Evolutionary conservation across 2,113 vertebrate genomes (phyloP).

Genomic region (Prunella fulvescens): DNA sequence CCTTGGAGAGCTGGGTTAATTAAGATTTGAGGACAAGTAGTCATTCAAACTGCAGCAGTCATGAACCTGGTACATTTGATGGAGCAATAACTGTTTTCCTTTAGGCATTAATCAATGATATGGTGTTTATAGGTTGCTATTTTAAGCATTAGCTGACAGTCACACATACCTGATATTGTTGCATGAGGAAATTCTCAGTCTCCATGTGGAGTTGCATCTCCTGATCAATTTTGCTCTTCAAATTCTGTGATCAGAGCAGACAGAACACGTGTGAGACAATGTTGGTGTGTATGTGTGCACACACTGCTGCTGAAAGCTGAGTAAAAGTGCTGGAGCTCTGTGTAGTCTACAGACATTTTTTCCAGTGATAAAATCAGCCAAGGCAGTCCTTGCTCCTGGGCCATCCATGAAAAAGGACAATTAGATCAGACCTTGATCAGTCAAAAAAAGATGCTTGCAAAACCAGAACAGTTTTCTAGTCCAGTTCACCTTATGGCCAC

Average conservation of each 20-base stretch:
- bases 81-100: not conserved
- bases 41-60: not conserved
- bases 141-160: not conserved
- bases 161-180: slow-evolving; percentile 69
- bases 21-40: not conserved
- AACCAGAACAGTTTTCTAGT: not conserved
- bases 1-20: not conserved
- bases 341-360: not conserved
- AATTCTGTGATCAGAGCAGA: slow-evolving; percentile 58
- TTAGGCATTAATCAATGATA: not conserved
- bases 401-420: not conserved
- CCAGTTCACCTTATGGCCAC: not conserved
- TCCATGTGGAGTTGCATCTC: slow-evolving; percentile 73
- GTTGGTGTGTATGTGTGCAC: no score
- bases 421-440: not conserved
- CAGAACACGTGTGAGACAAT: not conserved
- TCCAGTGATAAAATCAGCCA: not conserved
- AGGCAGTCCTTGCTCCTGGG: not conserved
- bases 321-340: not conserved
- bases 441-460: not conserved
- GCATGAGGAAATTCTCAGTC: slow-evolving; percentile 76
- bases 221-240: slow-evolving; percentile 69
- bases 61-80: not conserved
- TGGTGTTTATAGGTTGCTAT: not conserved
- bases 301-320: not conserved